A percentile compares a stretch with the other conserved stretches of the same genome.
phyloP scores from a whole-genome alignment of 2,113 vertebrate species.

The Procapra przewalskii region DNA sequence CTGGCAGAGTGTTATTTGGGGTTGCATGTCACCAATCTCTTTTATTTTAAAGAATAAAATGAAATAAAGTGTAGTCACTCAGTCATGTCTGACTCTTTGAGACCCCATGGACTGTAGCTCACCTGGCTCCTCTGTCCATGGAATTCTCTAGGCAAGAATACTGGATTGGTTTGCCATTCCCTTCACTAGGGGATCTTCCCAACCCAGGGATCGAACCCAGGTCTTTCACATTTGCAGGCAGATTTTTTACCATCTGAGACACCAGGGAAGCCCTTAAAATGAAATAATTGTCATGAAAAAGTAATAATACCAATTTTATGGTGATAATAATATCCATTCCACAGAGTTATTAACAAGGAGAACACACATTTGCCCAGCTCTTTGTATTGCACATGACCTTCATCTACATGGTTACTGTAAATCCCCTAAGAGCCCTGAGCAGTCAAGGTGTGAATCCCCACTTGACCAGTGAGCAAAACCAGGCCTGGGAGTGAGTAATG shows the following conservation, averaged over 20 bases:
- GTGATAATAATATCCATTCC: not conserved
- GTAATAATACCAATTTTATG: not conserved
- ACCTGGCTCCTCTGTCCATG: not conserved
- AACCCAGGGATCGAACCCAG: accelerated
- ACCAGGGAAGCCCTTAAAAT: not conserved
- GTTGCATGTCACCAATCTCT: not conserved
- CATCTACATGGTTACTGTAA: not conserved
- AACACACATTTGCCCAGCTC: not conserved
- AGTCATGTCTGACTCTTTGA: not conserved
- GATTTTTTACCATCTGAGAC: not conserved
- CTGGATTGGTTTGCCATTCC: not conserved
- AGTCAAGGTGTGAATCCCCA: not conserved
- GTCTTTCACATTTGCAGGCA: not conserved
- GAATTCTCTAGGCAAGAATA: not conserved
- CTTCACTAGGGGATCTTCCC: not conserved
- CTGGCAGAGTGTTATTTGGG: not conserved
- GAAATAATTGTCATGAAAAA: not conserved
- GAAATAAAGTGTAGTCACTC: not conserved
- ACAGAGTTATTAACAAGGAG: not conserved
- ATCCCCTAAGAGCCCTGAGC: not conserved
- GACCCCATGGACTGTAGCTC: not conserved
- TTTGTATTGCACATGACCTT: not conserved
- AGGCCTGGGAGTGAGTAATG: not conserved
- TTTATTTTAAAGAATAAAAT: not conserved
- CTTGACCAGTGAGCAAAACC: not conserved